A percentile compares a stretch with the other conserved stretches of the same genome.
Conservation (phyloP, 2,113 vertebrate genomes). For the Amphiprion ocellaris region DNA sequence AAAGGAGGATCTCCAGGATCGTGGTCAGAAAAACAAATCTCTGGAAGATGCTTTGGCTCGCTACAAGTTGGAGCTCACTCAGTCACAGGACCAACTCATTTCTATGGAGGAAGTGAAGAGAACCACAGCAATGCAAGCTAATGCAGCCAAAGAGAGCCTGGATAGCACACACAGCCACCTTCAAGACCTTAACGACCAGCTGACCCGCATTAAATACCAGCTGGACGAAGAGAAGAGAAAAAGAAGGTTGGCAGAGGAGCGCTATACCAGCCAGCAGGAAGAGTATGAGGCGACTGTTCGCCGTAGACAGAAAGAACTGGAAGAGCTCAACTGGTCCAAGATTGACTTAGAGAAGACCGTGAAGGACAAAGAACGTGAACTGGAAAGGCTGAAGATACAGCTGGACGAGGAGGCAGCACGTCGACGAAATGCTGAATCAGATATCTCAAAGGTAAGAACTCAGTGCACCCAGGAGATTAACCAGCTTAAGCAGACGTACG, state of each 20-base stretch:
- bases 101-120: slow-evolving; percentile 90
- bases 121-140: slow-evolving; percentile 86
- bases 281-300: slow-evolving; percentile 92
- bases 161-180: slow-evolving; percentile 90
- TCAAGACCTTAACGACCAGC: slow-evolving; percentile 91
- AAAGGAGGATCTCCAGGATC: slow-evolving; percentile 89
- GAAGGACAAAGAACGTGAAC: slow-evolving; percentile 98
- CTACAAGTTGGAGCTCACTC: slow-evolving; percentile 88
- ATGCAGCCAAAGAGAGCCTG: slow-evolving; percentile 88
- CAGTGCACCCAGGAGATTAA: slow-evolving; percentile 93
- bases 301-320: slow-evolving; percentile 92
- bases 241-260: slow-evolving; percentile 92
- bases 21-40: slow-evolving; percentile 89
- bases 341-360: slow-evolving; percentile 93
- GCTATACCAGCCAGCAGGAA: slow-evolving; percentile 92
- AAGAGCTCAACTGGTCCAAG: slow-evolving; percentile 91
- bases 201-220: slow-evolving; percentile 90
- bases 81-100: slow-evolving; percentile 89
- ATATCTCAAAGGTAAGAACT: slow-evolving; percentile 97
- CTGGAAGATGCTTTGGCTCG: slow-evolving; percentile 90
- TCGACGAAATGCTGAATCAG: slow-evolving; percentile 91
- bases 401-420: slow-evolving; percentile 91
- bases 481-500: slow-evolving; percentile 93
- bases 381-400: slow-evolving; percentile 92
- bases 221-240: slow-evolving; percentile 95